Conservation (phyloP, 2,113 vertebrate species). For the Ivindomyrus marchei region DNA sequence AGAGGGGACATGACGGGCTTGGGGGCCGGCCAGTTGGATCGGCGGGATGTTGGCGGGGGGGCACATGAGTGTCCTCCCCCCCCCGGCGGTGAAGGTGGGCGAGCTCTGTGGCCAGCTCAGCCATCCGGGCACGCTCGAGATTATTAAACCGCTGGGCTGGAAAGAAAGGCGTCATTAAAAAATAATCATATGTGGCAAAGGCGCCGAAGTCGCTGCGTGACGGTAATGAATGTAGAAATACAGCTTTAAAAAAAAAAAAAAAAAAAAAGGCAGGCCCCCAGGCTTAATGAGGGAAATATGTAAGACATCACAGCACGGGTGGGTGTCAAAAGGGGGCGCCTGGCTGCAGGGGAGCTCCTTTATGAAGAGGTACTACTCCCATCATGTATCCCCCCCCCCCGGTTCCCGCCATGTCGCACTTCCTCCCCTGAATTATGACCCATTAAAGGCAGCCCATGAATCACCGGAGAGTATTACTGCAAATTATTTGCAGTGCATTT, state of each 20-base stretch:
- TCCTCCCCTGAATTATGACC: conserved; percentile 73
- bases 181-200: conserved; percentile 90
- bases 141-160: conserved; percentile 85
- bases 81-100: conserved; percentile 68
- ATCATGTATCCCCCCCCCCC: neutral
- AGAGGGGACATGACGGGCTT: conserved; percentile 64
- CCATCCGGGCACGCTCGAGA: conserved; percentile 79
- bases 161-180: conserved; percentile 90
- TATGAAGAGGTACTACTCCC: conserved; percentile 74
- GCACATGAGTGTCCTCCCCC: conserved; percentile 67
- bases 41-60: conserved; percentile 47
- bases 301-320: conserved; percentile 83
- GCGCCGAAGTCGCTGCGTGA: conserved; percentile 74
- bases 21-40: conserved; percentile 72
- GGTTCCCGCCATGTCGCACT: conserved; percentile 57
- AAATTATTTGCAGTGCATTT: conserved; percentile 86
- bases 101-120: conserved; percentile 39
- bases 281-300: conserved; percentile 85
- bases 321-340: conserved; percentile 68
- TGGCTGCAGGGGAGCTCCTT: conserved; percentile 37
- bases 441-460: conserved; percentile 84
- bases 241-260: conserved; percentile 49
- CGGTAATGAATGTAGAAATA: conserved; percentile 86
- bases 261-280: conserved; percentile 67
- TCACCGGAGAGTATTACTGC: conserved; percentile 82